These are phyloP conservation scores for Helicoverpa zea DNA, from an alignment of 1,140 invertebrate species.

Conservation along the genomic window DNA sequence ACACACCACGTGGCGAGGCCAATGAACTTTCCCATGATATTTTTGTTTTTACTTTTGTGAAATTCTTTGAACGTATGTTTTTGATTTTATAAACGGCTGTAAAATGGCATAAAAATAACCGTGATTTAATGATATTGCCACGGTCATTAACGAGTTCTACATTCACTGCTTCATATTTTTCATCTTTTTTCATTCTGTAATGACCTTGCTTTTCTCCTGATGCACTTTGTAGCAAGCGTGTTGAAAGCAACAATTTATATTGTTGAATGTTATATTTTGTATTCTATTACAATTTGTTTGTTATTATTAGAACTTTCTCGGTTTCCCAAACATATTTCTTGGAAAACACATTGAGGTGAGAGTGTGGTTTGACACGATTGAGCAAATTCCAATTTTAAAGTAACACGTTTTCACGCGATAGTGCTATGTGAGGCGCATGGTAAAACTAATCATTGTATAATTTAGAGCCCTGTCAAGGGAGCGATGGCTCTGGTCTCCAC, in stretches of 20 bases:
- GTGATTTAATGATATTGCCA: not conserved
- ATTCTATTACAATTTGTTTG: not conserved
- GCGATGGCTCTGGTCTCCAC: conserved; percentile 38
- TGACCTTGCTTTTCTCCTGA: not conserved
- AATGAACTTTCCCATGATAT: conserved; percentile 71
- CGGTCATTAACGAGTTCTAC: conserved; percentile 1
- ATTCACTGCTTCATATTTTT: conserved; percentile 19
- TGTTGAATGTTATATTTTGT: conserved; percentile 1
- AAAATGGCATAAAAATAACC: conserved; percentile 20
- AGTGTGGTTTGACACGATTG: not conserved
- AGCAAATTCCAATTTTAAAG: conserved; percentile 9
- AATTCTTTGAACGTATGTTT: conserved; percentile 42
- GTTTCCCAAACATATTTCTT: not conserved
- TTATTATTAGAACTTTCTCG: conserved; percentile 4
- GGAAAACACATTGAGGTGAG: not conserved
- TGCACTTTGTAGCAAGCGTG: not conserved
- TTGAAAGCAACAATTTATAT: conserved; percentile 2
- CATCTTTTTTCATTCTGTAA: conserved; percentile 8
- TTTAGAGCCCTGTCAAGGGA: conserved; percentile 45
- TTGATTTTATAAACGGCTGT: conserved; percentile 29
- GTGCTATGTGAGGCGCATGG: not conserved
- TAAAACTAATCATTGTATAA: conserved; percentile 49
- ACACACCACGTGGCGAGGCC: conserved; percentile 72
- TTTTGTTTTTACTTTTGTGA: conserved; percentile 58
- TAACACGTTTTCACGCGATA: not conserved